Percentiles rank a stretch among this genome's conserved stretches.
Conservation (phyloP, 1,140 invertebrate species). For the Drosophila bocki region DNA sequence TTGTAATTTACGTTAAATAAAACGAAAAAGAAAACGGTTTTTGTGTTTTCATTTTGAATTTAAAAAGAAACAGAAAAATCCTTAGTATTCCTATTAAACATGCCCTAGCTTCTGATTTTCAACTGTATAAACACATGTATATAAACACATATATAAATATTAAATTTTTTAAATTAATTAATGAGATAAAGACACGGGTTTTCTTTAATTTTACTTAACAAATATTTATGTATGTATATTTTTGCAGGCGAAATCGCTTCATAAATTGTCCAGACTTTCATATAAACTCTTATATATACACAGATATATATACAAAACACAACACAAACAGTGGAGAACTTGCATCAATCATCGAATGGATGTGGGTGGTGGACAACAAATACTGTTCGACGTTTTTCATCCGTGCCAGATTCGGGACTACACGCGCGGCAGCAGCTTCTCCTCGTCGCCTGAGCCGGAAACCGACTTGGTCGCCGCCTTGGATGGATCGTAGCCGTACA, state of each 20-base stretch:
- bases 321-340: constrained; percentile 24
- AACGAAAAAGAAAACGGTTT: background rate
- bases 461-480: constrained; percentile 52
- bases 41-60: background rate
- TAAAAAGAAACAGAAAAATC: background rate
- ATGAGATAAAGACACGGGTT: constrained; percentile 8
- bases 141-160: background rate
- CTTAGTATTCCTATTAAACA: no score
- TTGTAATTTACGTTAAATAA: background rate
- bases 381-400: constrained; percentile 46
- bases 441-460: constrained; percentile 46
- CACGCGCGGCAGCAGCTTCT: constrained; percentile 76
- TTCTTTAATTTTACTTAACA: background rate
- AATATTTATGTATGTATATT: constrained; percentile 5
- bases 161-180: background rate
- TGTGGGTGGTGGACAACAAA: constrained; percentile 49
- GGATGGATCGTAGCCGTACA: constrained; percentile 93
- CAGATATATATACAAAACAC: constrained; percentile 19
- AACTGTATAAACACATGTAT: background rate
- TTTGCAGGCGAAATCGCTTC: constrained; percentile 7
- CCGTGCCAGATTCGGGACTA: constrained; percentile 25
- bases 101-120: background rate
- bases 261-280: constrained; percentile 32
- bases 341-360: constrained; percentile 9
- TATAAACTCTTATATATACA: constrained; percentile 14